These are phyloP conservation scores for Nicator chloris DNA, from an alignment of 2,113 vertebrate genomes.

Conservation along the genomic window DNA sequence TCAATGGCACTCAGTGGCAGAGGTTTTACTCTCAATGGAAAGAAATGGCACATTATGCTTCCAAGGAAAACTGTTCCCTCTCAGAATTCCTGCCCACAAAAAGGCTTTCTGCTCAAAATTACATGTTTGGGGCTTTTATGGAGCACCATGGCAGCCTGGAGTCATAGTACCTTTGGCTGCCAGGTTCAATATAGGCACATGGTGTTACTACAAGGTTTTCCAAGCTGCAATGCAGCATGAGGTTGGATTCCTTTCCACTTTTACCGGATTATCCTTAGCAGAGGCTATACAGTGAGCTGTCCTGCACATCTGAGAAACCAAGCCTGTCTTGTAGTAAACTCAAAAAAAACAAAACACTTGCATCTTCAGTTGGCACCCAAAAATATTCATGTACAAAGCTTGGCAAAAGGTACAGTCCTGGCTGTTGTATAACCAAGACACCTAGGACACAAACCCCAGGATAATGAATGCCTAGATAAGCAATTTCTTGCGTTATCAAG, in stretches of 20 bases:
- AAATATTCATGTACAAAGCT: not conserved
- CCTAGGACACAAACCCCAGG: not conserved
- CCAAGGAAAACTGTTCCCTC: not conserved
- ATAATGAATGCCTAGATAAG: not conserved
- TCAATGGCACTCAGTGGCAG: not conserved
- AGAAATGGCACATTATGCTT: not conserved
- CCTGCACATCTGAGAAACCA: not conserved
- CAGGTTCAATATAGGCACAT: not conserved
- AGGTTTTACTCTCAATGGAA: not conserved
- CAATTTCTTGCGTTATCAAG: not conserved
- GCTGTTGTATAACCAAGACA: not conserved
- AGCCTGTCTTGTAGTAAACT: not conserved
- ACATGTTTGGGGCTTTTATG: rapidly evolving
- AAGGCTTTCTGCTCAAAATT: not conserved
- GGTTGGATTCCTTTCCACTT: not conserved
- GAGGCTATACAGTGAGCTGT: not conserved
- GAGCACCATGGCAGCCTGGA: not conserved
- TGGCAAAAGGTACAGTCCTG: not conserved
- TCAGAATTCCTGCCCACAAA: not conserved
- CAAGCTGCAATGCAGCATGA: not conserved
- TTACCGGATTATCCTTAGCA: not conserved
- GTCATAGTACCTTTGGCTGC: not conserved
- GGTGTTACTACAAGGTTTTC: not conserved
- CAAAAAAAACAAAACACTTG: not conserved
- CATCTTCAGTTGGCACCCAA: not conserved